Evolutionary conservation across 2,888 invertebrate genomes (phyloP).

Genomic region (Unio delphinus): DNA sequence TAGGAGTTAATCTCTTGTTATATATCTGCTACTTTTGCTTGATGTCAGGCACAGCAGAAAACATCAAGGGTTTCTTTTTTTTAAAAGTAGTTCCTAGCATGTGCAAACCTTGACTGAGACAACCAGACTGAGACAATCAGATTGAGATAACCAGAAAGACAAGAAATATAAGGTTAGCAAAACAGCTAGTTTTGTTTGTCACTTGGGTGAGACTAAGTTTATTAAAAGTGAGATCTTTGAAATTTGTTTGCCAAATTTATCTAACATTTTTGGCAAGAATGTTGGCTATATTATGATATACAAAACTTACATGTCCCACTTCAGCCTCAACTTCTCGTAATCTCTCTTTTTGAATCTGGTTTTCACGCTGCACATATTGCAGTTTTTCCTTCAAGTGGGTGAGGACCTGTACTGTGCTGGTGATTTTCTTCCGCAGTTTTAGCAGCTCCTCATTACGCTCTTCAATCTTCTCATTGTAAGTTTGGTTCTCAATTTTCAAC

Average conservation of each 20-base stretch:
- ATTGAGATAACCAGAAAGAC: no score
- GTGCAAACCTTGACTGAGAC: no score
- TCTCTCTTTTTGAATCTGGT: slow-evolving; percentile 59
- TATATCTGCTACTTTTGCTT: no score
- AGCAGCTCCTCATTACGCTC: slow-evolving; percentile 75
- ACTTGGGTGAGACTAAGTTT: neutral
- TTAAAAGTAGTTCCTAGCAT: no score
- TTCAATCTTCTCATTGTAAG: slow-evolving; percentile 75
- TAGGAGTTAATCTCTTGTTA: no score
- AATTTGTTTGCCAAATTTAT: no score
- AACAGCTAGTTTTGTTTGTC: no score
- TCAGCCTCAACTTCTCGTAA: slow-evolving; percentile 65
- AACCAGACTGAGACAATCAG: no score
- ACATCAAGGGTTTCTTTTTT: no score
- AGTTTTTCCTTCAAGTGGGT: slow-evolving; percentile 76
- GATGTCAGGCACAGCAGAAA: no score
- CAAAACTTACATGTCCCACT: slow-evolving; percentile 60
- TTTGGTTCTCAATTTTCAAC: slow-evolving; percentile 75
- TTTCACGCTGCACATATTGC: slow-evolving; percentile 71
- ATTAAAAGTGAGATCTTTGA: neutral
- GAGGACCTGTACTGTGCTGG: slow-evolving; percentile 73
- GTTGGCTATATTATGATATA: neutral
- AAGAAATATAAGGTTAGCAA: no score
- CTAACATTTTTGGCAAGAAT: neutral
- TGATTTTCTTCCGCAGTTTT: slow-evolving; percentile 73